Evolutionary conservation across 2,888 invertebrate species (phyloP).

Genomic region (Emmelina monodactyla): DNA sequence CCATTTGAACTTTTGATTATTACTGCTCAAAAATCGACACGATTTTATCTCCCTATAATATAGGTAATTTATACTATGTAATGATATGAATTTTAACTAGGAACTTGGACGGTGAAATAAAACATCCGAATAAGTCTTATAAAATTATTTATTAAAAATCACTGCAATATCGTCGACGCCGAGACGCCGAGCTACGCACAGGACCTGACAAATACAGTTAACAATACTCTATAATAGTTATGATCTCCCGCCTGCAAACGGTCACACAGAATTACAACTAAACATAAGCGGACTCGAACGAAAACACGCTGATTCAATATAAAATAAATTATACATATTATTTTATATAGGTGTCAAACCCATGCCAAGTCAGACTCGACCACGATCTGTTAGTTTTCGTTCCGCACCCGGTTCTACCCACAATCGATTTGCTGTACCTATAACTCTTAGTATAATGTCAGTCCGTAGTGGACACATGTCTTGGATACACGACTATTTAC

Average conservation of each 20-base stretch:
- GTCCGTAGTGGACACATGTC: slow-evolving; percentile 24
- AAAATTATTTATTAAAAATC: slow-evolving; percentile 62
- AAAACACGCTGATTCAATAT: slow-evolving; percentile 42
- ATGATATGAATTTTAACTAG: too few relatives aligned
- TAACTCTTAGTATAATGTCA: slow-evolving; percentile 31
- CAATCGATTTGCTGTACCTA: slow-evolving; percentile 24
- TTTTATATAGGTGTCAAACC: background rate
- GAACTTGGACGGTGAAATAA: too few relatives aligned
- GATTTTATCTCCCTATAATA: too few relatives aligned
- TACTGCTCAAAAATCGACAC: too few relatives aligned
- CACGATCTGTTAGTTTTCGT: slow-evolving; percentile 10
- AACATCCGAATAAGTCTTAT: slow-evolving; percentile 38
- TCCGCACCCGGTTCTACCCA: background rate
- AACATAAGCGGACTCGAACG: slow-evolving; percentile 46
- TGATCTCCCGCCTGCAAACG: slow-evolving; percentile 33
- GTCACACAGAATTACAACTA: slow-evolving; percentile 42
- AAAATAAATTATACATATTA: slow-evolving; percentile 44
- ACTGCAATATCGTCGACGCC: slow-evolving; percentile 42
- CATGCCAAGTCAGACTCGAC: slow-evolving; percentile 6
- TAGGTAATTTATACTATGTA: too few relatives aligned
- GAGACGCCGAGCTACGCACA: slow-evolving; percentile 33
- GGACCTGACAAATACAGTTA: slow-evolving; percentile 39
- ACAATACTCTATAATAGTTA: slow-evolving; percentile 36
- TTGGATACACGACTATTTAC: too few relatives aligned
- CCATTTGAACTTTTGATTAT: too few relatives aligned